phyloP scores from a whole-genome alignment of 2,113 vertebrate genomes.

The Bothrops jararaca region DNA sequence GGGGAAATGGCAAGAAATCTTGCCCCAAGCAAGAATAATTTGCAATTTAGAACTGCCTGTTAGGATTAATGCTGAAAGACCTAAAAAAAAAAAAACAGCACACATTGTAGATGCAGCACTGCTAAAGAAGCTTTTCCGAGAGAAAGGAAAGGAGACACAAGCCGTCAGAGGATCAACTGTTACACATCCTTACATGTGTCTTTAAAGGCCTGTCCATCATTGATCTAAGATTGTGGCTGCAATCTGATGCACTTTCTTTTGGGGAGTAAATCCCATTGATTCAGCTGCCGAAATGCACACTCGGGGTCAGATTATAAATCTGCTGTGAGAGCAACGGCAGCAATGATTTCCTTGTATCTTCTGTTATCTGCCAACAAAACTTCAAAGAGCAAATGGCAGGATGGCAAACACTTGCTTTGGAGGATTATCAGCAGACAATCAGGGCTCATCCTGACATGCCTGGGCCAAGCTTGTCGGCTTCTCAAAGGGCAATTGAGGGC shows the following conservation, averaged over 20 bases:
- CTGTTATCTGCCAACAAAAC: neutral
- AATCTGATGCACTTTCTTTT: neutral
- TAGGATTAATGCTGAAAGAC: slow-evolving; percentile 55
- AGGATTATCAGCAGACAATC: neutral
- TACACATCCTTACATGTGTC: neutral
- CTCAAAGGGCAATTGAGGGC: neutral
- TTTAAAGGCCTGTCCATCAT: slow-evolving; percentile 11
- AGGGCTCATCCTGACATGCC: neutral
- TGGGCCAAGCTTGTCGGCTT: neutral
- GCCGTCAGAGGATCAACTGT: neutral
- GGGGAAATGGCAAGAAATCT: slow-evolving; percentile 60
- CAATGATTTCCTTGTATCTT: neutral
- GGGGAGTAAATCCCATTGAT: slow-evolving; percentile 17
- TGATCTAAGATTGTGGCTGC: slow-evolving; percentile 15
- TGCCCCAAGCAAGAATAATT: slow-evolving; percentile 65
- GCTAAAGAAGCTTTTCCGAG: slow-evolving; percentile 36
- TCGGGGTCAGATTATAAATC: neutral
- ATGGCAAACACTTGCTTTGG: neutral
- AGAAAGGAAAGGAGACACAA: neutral
- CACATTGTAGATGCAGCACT: slow-evolving; percentile 22
- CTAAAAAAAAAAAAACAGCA: neutral
- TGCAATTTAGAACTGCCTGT: slow-evolving; percentile 62
- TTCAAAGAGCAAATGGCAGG: neutral
- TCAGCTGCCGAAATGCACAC: neutral
- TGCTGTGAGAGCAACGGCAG: too few relatives aligned